These are phyloP conservation scores for Doryteuthis pealeii DNA, from an alignment of 1,140 invertebrate genomes.

Conservation along the genomic window DNA sequence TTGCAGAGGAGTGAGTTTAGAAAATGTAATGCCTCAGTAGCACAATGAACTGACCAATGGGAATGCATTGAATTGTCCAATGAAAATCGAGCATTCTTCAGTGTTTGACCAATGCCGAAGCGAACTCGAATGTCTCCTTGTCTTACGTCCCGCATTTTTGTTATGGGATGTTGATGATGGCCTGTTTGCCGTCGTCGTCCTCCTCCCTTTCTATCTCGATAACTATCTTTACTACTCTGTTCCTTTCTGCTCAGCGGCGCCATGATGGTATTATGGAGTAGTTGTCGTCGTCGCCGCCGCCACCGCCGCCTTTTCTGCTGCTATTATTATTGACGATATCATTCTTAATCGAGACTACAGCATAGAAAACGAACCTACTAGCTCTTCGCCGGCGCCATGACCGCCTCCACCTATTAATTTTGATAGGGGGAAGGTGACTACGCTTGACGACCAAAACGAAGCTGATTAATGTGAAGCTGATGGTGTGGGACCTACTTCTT, in stretches of 20 bases:
- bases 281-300: not conserved
- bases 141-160: conserved; percentile 1
- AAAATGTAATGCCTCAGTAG: not conserved
- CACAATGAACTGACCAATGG: not conserved
- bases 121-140: not conserved
- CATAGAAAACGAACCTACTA: not conserved
- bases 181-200: not conserved
- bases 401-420: not conserved
- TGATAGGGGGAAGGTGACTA: conserved; percentile 1
- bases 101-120: not conserved
- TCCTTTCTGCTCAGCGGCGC: not conserved
- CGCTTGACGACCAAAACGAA: not conserved
- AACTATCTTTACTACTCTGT: not conserved
- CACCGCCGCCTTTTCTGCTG: not conserved
- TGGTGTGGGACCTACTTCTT: not conserved
- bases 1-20: not conserved
- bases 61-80: not conserved
- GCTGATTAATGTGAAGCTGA: not conserved
- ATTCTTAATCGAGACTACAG: not conserved
- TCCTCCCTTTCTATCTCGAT: not conserved
- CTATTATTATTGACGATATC: not conserved
- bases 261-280: conserved; percentile 8
- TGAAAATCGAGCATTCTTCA: not conserved
- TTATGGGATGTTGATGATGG: not conserved
- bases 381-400: not conserved